A percentile compares a stretch with the other conserved stretches of the same genome.
These are phyloP conservation scores for Euplexia lucipara DNA, from an alignment of 2,888 invertebrate genomes.

Conservation along the genomic window DNA sequence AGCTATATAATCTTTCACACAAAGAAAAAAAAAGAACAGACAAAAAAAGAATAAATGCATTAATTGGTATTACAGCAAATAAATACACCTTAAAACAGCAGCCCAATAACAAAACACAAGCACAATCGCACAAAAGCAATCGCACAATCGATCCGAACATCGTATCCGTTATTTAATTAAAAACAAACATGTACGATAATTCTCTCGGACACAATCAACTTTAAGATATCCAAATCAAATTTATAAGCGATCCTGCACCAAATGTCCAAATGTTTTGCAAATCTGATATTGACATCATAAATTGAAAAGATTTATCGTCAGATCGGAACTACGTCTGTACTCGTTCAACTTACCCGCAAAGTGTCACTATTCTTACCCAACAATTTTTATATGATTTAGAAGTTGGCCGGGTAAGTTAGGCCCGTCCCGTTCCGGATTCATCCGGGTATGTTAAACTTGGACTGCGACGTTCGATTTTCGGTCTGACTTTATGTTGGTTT, in stretches of 20 bases:
- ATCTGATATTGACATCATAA: conserved; percentile 29
- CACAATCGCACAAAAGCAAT: too few species aligned
- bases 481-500: conserved; percentile 45
- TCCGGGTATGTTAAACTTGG: conserved; percentile 60
- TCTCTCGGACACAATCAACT: neutral
- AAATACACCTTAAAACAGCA: too few species aligned
- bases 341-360: conserved; percentile 40
- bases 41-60: too few species aligned
- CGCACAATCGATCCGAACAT: too few species aligned
- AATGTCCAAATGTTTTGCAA: conserved; percentile 35
- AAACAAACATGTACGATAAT: too few species aligned
- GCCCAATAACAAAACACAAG: too few species aligned
- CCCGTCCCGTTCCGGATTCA: conserved; percentile 47
- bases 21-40: too few species aligned
- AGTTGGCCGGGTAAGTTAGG: conserved; percentile 53
- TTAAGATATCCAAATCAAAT: neutral
- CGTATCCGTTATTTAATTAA: too few species aligned
- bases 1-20: too few species aligned
- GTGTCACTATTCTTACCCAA: conserved; percentile 48
- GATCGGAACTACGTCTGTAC: conserved; percentile 26
- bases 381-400: conserved; percentile 67
- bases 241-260: conserved; percentile 4
- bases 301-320: conserved; percentile 38
- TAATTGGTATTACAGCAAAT: too few species aligned
- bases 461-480: conserved; percentile 56